Evolutionary conservation across 2,888 invertebrate genomes (phyloP).

Genomic region (Macaria liturata): DNA sequence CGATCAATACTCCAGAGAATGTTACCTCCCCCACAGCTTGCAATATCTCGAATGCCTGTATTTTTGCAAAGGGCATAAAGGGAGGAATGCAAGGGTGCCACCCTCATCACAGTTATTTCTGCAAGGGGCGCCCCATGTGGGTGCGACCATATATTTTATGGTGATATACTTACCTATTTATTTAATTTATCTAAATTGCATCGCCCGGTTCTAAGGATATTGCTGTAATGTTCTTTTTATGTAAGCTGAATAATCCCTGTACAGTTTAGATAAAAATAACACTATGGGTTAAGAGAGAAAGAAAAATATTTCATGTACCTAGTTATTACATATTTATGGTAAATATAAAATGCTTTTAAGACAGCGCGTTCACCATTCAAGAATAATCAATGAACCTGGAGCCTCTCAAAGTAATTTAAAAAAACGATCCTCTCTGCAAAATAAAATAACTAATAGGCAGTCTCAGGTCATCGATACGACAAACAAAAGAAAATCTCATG

Average conservation of each 20-base stretch:
- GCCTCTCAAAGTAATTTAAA: not conserved
- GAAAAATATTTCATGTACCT: no score
- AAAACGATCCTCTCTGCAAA: conserved; percentile 34
- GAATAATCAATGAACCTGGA: not conserved
- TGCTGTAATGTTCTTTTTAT: no score
- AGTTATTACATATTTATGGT: no score
- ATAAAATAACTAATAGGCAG: conserved; percentile 34
- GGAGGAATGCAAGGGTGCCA: conserved; percentile 51
- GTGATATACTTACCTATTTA: conserved; percentile 23
- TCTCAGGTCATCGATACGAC: conserved; percentile 47
- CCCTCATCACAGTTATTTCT: conserved; percentile 65
- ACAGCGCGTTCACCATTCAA: no score
- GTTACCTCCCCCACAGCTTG: conserved; percentile 22
- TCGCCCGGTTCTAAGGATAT: no score
- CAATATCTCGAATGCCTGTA: conserved; percentile 37
- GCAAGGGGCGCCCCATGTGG: conserved; percentile 44
- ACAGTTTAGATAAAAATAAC: no score
- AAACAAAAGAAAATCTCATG: conserved; percentile 70
- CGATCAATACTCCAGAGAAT: conserved; percentile 24
- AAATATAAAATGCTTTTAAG: no score
- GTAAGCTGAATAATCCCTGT: no score
- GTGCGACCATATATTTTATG: conserved; percentile 1
- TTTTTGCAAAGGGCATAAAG: conserved; percentile 33
- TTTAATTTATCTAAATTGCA: no score
- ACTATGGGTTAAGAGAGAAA: no score